These are phyloP conservation scores for Drosophila sulfurigaster DNA, from an alignment of 1,140 invertebrate genomes.

Conservation along the genomic window DNA sequence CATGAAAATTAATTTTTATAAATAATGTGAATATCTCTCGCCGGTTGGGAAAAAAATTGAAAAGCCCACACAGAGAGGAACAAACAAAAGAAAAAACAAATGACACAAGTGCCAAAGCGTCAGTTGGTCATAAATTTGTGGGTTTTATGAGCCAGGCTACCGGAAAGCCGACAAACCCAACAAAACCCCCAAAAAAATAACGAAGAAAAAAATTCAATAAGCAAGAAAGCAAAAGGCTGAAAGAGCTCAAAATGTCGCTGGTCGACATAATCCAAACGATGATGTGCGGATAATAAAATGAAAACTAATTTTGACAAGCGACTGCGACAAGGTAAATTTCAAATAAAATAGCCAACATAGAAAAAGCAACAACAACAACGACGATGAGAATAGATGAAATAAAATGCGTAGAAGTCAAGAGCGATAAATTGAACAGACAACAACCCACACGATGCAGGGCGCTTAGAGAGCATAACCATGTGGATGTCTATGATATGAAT, in stretches of 20 bases:
- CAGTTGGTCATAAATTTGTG: conserved; percentile 66
- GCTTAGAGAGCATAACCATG: conserved; percentile 32
- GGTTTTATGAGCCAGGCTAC: conserved; percentile 71
- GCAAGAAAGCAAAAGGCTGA: conserved; percentile 16
- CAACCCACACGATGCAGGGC: conserved; percentile 62
- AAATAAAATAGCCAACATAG: conserved; percentile 38
- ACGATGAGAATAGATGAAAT: conserved; percentile 13
- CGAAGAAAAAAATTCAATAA: neutral
- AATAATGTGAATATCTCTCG: conserved; percentile 34
- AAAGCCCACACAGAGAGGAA: conserved; percentile 32
- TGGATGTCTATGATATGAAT: conserved; percentile 29
- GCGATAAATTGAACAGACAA: conserved; percentile 74
- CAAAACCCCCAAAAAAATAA: neutral
- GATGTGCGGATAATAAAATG: conserved; percentile 70
- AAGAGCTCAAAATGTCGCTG: conserved; percentile 41
- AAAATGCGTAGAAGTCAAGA: conserved; percentile 70
- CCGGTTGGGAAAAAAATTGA: conserved; percentile 15
- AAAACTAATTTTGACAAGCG: conserved; percentile 74
- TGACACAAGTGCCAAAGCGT: conserved; percentile 50
- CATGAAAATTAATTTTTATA: conserved; percentile 73
- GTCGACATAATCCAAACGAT: conserved; percentile 24
- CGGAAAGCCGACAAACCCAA: conserved; percentile 54
- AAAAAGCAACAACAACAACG: conserved; percentile 34
- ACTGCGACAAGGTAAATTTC: conserved; percentile 53
- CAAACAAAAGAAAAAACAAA: conserved; percentile 25